Percentiles rank a stretch among this genome's conserved stretches.
These are phyloP conservation scores for Macrotis lagotis DNA, from an alignment of 2,113 vertebrate species.

Conservation along the genomic window DNA sequence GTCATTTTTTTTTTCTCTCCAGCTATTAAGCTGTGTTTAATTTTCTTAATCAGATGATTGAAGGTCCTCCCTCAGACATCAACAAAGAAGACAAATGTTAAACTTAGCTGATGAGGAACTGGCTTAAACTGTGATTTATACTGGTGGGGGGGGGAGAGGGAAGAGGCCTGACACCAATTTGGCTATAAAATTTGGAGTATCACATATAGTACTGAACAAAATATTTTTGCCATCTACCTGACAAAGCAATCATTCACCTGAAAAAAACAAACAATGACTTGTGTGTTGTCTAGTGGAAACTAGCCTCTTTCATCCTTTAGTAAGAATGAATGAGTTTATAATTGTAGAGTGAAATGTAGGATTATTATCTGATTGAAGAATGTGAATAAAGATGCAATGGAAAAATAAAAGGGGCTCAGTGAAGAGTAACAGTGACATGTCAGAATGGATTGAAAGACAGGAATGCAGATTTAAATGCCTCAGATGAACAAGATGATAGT, in stretches of 20 bases:
- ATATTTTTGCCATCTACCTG: neutral
- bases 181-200: neutral
- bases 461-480: neutral
- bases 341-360: neutral
- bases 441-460: neutral
- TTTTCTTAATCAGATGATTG: neutral
- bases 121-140: neutral
- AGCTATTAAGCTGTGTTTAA: neutral
- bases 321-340: neutral
- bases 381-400: neutral
- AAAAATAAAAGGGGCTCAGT: neutral
- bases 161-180: neutral
- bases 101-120: neutral
- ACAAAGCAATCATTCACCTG: neutral
- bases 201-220: neutral
- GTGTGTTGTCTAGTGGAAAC: neutral
- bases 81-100: neutral
- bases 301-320: neutral
- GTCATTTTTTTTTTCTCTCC: constrained; percentile 14
- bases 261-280: neutral
- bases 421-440: neutral
- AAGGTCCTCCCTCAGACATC: neutral
- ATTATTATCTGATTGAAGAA: neutral
- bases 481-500: neutral
- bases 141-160: no score